Evolutionary conservation across 2,797 vertebrate genomes (phyloP).

Genomic region (Steatocranus sp.): DNA sequence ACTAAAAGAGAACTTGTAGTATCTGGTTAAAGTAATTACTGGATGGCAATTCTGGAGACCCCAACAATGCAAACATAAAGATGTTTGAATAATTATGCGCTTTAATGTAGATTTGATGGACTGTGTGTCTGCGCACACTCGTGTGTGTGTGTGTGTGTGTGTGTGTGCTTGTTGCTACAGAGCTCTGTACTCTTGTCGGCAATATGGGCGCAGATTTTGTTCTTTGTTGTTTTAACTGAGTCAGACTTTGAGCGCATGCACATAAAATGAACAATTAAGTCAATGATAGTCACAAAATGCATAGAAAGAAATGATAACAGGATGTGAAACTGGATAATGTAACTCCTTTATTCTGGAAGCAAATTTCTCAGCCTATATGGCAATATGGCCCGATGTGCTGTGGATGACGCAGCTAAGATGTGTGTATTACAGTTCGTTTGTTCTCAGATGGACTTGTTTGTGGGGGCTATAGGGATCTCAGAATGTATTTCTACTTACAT

Average conservation of each 20-base stretch:
- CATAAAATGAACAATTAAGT: not conserved
- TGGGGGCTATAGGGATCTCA: not conserved
- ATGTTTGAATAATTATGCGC: rapidly evolving
- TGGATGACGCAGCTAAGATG: constrained; percentile 29
- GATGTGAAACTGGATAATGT: constrained; percentile 30
- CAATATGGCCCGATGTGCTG: constrained; percentile 47
- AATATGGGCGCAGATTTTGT: not conserved
- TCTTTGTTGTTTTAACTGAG: not conserved
- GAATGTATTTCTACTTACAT: constrained; percentile 43
- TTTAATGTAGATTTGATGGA: not conserved
- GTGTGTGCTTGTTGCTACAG: not conserved
- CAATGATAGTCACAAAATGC: not conserved
- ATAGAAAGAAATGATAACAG: constrained; percentile 12
- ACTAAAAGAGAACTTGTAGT: not conserved
- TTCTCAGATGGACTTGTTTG: constrained; percentile 14
- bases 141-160: too few relatives aligned
- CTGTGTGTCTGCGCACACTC: not conserved
- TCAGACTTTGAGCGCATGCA: not conserved
- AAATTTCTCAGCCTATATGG: constrained; percentile 52
- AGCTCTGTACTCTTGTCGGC: not conserved
- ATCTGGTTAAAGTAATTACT: not conserved
- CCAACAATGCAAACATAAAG: not conserved
- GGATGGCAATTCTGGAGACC: not conserved
- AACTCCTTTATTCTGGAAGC: constrained; percentile 11
- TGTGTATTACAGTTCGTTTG: constrained; percentile 50